phyloP scores from a whole-genome alignment of 1,140 invertebrate species.

The Lepidostoma basale region DNA sequence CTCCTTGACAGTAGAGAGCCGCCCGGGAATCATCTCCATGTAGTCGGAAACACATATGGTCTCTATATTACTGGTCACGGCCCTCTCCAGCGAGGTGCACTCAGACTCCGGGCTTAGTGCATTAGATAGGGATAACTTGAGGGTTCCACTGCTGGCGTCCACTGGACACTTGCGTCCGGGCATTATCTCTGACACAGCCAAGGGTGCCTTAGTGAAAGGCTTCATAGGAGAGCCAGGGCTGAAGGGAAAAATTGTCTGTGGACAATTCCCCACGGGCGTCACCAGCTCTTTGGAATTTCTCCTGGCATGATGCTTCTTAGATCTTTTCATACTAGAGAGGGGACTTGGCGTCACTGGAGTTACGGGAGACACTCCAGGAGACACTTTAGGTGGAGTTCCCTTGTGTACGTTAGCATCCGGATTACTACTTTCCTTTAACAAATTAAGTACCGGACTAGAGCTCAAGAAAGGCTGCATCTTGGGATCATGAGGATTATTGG shows the following conservation, averaged over 20 bases:
- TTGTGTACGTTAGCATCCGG: conserved; percentile 32
- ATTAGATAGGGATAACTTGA: conserved; percentile 39
- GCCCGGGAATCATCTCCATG: conserved; percentile 39
- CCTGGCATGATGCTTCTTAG: conserved; percentile 47
- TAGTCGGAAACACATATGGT: conserved; percentile 34
- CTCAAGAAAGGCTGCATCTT: conserved; percentile 18
- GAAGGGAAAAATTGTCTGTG: conserved; percentile 66
- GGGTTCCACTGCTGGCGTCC: conserved; percentile 50
- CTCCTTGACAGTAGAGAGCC: conserved; percentile 39
- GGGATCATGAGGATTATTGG: conserved; percentile 31
- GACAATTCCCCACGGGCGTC: conserved; percentile 59
- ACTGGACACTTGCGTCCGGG: conserved; percentile 48
- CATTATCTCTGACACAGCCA: conserved; percentile 39
- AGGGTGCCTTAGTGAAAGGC: conserved; percentile 48
- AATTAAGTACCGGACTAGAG: conserved; percentile 33
- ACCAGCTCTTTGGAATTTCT: conserved; percentile 54
- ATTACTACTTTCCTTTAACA: conserved; percentile 22
- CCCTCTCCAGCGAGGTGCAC: background rate
- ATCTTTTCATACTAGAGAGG: conserved; percentile 51
- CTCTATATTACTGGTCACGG: background rate
- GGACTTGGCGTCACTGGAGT: conserved; percentile 48
- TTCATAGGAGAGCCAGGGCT: conserved; percentile 64
- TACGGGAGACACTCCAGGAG: conserved; percentile 48
- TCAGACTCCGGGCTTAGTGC: background rate
- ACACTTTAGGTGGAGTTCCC: conserved; percentile 54